These are phyloP conservation scores for Embiotoca jacksoni DNA, from an alignment of 2,113 vertebrate species.

Conservation along the genomic window DNA sequence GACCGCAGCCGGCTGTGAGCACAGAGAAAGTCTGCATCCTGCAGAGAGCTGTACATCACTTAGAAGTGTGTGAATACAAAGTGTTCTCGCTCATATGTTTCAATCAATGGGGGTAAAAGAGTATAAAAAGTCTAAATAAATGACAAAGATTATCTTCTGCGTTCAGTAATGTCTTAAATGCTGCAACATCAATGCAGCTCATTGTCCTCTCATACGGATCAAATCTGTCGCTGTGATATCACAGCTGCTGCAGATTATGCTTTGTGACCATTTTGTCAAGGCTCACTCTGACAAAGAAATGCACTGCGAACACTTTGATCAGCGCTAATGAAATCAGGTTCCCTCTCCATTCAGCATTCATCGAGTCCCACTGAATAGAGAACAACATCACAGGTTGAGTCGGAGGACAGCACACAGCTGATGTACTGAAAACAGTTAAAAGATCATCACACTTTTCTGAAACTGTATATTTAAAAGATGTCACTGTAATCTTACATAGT, in stretches of 20 bases:
- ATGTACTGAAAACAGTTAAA: constrained; percentile 22
- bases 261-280: constrained; percentile 58
- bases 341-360: constrained; percentile 44
- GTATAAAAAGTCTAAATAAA: constrained; percentile 13
- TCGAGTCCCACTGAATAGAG: constrained; percentile 51
- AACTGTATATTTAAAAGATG: not conserved
- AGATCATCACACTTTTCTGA: not conserved
- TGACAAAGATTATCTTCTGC: constrained; percentile 23
- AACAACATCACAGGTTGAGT: constrained; percentile 34
- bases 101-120: not conserved
- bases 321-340: constrained; percentile 68
- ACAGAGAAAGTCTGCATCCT: constrained; percentile 6
- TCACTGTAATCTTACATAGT: not conserved
- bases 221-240: constrained; percentile 41
- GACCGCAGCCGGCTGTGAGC: constrained; percentile 21
- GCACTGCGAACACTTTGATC: constrained; percentile 71
- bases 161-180: constrained; percentile 21
- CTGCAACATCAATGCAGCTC: constrained; percentile 34
- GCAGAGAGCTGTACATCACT: not conserved
- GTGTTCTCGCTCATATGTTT: not conserved
- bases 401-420: constrained; percentile 26
- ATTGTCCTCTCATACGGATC: constrained; percentile 36
- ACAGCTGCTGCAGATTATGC: constrained; percentile 47
- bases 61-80: constrained; percentile 2
- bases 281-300: constrained; percentile 55